Evolutionary conservation across 2,113 vertebrate genomes (phyloP).

Genomic region (Alligator sinensis): DNA sequence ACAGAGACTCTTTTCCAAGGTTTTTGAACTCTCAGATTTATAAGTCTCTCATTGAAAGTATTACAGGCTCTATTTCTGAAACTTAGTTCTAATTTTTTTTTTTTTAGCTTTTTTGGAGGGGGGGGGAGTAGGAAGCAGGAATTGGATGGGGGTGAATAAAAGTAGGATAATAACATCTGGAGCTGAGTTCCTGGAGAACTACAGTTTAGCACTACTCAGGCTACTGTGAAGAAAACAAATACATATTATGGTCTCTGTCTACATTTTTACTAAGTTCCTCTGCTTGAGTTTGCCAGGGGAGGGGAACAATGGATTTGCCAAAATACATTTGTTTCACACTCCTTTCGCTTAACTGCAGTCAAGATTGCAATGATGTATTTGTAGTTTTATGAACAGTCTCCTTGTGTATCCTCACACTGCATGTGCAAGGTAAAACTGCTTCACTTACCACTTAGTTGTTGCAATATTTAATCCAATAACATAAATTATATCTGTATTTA

Average conservation of each 20-base stretch:
- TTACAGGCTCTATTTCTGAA: slow-evolving; percentile 81
- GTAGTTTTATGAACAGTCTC: slow-evolving; percentile 79
- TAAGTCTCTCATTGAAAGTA: slow-evolving; percentile 85
- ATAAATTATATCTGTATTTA: slow-evolving; percentile 83
- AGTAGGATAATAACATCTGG: slow-evolving; percentile 80
- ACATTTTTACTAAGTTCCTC: slow-evolving; percentile 79
- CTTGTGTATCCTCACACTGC: slow-evolving; percentile 80
- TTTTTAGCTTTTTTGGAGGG: slow-evolving; percentile 62
- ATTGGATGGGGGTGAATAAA: slow-evolving; percentile 30
- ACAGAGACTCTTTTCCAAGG: slow-evolving; percentile 90
- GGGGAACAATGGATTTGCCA: slow-evolving; percentile 79
- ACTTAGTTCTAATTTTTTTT: slow-evolving; percentile 74
- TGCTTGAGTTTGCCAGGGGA: slow-evolving; percentile 69
- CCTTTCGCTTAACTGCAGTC: slow-evolving; percentile 76
- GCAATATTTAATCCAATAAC: slow-evolving; percentile 83
- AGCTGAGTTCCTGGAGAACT: slow-evolving; percentile 83
- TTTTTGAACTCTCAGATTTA: slow-evolving; percentile 90
- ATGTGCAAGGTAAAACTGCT: slow-evolving; percentile 83
- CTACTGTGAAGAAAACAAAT: slow-evolving; percentile 84
- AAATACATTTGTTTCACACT: slow-evolving; percentile 78
- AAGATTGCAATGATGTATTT: slow-evolving; percentile 76
- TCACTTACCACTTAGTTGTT: slow-evolving; percentile 79
- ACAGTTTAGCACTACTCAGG: slow-evolving; percentile 84
- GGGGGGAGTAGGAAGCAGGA: slow-evolving; percentile 49
- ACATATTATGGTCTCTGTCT: slow-evolving; percentile 78